Evolutionary conservation across 2,797 vertebrate genomes (phyloP).

Genomic region (Malurus splendens): DNA sequence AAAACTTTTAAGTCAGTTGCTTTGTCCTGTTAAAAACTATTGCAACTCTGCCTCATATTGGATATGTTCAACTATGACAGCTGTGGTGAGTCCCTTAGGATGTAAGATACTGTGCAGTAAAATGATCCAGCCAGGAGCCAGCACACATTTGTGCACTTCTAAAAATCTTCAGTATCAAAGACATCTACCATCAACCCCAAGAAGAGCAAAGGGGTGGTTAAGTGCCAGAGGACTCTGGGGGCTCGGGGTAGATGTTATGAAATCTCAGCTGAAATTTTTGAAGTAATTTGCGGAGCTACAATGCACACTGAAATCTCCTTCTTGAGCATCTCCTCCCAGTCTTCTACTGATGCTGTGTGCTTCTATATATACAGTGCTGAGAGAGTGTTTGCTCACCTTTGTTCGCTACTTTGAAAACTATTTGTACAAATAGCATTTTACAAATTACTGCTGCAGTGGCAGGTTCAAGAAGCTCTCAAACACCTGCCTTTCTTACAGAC

Average conservation of each 20-base stretch:
- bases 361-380: neutral
- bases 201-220: neutral
- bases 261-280: neutral
- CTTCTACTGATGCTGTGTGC: neutral
- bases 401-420: neutral
- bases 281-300: neutral
- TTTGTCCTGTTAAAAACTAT: neutral
- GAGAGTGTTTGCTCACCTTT: neutral
- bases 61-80: neutral
- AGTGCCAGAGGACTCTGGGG: neutral
- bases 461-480: neutral
- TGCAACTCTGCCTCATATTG: neutral
- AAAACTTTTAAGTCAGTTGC: neutral
- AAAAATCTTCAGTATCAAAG: neutral
- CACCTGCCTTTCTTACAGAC: neutral
- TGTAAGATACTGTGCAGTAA: neutral
- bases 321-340: neutral
- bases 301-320: neutral
- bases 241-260: neutral
- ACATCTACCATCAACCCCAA: neutral
- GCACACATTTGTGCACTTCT: neutral
- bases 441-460: neutral
- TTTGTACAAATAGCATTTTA: conserved; percentile 8
- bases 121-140: neutral
- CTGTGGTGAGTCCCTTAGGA: neutral